phyloP scores from a whole-genome alignment of 2,888 invertebrate species.

The Lithophane semibrunnea region DNA sequence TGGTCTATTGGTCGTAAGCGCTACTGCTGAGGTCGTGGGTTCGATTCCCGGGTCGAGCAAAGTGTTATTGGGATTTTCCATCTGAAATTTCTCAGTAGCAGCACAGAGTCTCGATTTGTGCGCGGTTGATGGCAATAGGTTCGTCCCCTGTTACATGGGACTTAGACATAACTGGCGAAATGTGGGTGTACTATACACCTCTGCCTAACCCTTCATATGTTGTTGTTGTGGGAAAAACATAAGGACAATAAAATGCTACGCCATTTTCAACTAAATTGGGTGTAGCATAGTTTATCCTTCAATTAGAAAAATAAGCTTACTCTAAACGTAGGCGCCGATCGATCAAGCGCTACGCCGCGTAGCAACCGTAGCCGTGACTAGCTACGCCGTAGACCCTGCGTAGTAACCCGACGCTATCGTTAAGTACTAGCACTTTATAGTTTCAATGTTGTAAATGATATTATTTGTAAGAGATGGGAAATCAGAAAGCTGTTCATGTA shows the following conservation, averaged over 20 bases:
- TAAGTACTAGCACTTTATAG: neutral
- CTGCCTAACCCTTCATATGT: no score
- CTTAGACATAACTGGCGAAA: no score
- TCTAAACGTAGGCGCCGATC: constrained; percentile 8
- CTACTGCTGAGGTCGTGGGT: no score
- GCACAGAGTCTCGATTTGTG: no score
- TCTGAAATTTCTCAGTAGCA: no score
- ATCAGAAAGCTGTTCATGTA: neutral
- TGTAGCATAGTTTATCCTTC: neutral
- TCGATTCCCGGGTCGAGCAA: no score
- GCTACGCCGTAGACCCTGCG: constrained; percentile 43
- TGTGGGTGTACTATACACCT: no score
- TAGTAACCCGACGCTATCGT: constrained; percentile 15
- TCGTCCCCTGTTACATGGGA: no score
- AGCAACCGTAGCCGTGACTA: constrained; percentile 31
- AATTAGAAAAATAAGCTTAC: constrained; percentile 3
- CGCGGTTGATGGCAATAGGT: no score
- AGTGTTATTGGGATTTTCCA: no score
- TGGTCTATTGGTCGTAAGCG: no score
- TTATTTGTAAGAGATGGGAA: neutral
- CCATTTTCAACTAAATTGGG: neutral
- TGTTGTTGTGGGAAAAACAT: neutral
- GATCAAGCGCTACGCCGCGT: constrained; percentile 42
- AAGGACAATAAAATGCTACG: no score
- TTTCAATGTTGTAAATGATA: neutral